Conservation (phyloP, 1,140 invertebrate species). For the Hermetia illucens region DNA sequence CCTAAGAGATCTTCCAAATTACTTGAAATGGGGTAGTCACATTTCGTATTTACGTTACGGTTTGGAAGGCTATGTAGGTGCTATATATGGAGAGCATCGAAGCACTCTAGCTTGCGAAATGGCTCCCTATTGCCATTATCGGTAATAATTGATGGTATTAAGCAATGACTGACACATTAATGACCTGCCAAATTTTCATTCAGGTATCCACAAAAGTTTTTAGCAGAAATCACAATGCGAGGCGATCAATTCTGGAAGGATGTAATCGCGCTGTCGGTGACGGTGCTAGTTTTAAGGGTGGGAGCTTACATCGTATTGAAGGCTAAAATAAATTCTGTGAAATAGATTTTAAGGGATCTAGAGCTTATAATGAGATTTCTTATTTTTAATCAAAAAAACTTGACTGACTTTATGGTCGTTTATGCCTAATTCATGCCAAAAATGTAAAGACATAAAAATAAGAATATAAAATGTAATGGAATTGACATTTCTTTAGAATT, state of each 20-base stretch:
- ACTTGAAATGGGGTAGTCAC: conserved; percentile 77
- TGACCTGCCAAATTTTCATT: not conserved
- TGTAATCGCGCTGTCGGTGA: conserved; percentile 52
- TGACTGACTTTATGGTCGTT: too few species aligned
- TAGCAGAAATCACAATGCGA: conserved; percentile 64
- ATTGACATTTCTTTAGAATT: too few species aligned
- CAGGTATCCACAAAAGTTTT: conserved; percentile 53
- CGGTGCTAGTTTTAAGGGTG: conserved; percentile 54
- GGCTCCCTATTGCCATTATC: conserved; percentile 58
- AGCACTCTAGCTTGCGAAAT: conserved; percentile 44
- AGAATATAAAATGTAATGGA: too few species aligned
- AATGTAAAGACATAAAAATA: too few species aligned
- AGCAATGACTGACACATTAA: not conserved
- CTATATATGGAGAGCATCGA: conserved; percentile 68
- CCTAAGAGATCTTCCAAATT: conserved; percentile 56
- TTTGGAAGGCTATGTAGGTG: conserved; percentile 67
- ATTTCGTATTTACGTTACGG: conserved; percentile 77
- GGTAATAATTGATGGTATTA: conserved; percentile 21
- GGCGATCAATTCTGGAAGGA: conserved; percentile 74
- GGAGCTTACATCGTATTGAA: conserved; percentile 61
- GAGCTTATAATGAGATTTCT: too few species aligned
- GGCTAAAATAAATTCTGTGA: conserved; percentile 24
- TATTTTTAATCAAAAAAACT: too few species aligned
- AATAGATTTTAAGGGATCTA: too few species aligned
- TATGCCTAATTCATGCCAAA: too few species aligned